Evolutionary conservation across 2,888 invertebrate species (phyloP).

Genomic region (Petrophora chlorosata): DNA sequence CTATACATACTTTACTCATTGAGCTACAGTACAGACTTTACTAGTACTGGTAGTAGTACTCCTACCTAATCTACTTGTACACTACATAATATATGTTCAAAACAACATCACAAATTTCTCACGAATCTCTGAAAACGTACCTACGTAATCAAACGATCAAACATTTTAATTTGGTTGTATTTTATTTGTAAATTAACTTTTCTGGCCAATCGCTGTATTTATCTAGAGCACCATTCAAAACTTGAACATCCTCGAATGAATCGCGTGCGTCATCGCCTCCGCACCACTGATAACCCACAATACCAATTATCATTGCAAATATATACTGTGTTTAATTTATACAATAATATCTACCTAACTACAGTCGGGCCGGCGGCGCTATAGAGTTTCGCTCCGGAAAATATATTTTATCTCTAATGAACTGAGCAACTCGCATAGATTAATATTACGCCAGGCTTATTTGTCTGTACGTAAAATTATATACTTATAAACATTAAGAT

Average conservation of each 20-base stretch:
- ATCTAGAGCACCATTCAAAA: constrained; percentile 20
- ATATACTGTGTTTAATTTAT: constrained; percentile 75
- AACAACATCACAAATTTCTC: no score
- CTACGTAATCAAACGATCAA: no score
- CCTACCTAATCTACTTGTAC: no score
- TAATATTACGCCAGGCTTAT: constrained; percentile 60
- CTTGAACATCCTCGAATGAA: constrained; percentile 49
- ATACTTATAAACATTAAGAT: constrained; percentile 59
- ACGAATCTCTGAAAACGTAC: no score
- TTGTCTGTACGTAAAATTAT: constrained; percentile 52
- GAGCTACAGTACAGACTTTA: no score
- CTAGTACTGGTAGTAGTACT: no score
- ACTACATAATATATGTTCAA: no score
- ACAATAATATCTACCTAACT: constrained; percentile 64
- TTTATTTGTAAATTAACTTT: no score
- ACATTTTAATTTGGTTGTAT: no score
- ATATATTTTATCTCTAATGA: constrained; percentile 47
- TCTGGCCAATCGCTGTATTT: constrained; percentile 7
- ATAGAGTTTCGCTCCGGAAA: constrained; percentile 64
- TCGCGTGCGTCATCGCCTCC: constrained; percentile 80
- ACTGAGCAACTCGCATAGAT: constrained; percentile 54
- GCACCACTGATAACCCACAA: constrained; percentile 75
- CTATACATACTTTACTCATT: no score
- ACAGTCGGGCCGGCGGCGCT: no score
- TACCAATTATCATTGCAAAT: constrained; percentile 82